phyloP scores from a whole-genome alignment of 2,888 invertebrate species.

The Phlogophora meticulosa region DNA sequence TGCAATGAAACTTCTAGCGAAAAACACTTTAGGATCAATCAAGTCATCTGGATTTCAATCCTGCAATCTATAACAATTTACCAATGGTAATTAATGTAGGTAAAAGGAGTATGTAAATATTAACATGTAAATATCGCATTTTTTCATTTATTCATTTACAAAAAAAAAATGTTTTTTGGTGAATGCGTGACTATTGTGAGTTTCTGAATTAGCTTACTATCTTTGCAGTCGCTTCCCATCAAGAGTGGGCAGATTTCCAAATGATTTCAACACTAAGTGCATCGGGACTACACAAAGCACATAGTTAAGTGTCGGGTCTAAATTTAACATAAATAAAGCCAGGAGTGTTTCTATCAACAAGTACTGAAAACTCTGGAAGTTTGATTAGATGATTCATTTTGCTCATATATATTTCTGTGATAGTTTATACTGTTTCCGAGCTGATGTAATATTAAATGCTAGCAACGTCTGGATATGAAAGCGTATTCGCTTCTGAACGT shows the following conservation, averaged over 20 bases:
- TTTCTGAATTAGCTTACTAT: constrained; percentile 12
- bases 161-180: no score
- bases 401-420: neutral
- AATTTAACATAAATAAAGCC: constrained; percentile 33
- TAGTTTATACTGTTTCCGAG: neutral
- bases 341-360: constrained; percentile 28
- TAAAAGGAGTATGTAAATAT: no score
- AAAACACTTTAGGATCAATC: neutral
- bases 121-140: neutral
- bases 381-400: constrained; percentile 4
- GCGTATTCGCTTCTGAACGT: neutral
- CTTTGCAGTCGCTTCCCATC: constrained; percentile 32
- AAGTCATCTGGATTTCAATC: neutral
- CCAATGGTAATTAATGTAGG: neutral
- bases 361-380: neutral
- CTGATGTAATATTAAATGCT: constrained; percentile 8
- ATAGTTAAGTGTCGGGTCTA: constrained; percentile 11
- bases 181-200: neutral
- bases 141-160: no score
- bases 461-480: neutral
- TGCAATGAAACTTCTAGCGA: no score
- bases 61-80: no score
- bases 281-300: constrained; percentile 18
- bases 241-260: constrained; percentile 54
- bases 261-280: constrained; percentile 40